These are phyloP conservation scores for Pachydiplax longipennis DNA, from an alignment of 2,888 invertebrate species.

Conservation along the genomic window DNA sequence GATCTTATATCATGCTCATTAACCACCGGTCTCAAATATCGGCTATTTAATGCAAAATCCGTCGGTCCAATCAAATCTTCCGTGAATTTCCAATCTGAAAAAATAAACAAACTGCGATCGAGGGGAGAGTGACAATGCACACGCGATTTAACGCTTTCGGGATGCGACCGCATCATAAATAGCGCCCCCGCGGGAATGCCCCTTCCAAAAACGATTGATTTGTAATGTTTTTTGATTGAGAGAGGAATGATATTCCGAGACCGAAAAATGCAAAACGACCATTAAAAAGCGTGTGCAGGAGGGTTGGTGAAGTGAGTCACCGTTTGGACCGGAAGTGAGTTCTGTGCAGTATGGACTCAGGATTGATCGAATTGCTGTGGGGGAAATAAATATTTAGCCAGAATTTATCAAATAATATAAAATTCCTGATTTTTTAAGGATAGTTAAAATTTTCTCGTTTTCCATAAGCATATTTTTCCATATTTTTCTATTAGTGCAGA, in stretches of 20 bases:
- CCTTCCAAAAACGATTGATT: background rate
- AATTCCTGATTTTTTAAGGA: too few species aligned
- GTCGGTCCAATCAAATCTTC: conserved; percentile 8
- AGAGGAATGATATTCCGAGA: background rate
- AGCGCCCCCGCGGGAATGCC: background rate
- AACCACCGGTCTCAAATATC: background rate
- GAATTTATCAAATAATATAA: too few species aligned
- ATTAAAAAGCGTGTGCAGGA: background rate
- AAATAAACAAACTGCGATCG: background rate
- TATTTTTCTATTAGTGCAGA: too few species aligned
- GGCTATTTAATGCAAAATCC: background rate
- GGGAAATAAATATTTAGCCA: too few species aligned
- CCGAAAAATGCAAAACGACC: background rate
- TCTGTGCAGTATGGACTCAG: too few species aligned
- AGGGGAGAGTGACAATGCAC: background rate
- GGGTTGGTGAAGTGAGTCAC: background rate
- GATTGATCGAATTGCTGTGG: too few species aligned
- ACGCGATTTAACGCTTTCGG: conserved; percentile 21
- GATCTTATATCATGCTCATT: too few species aligned
- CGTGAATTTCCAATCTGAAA: conserved; percentile 1
- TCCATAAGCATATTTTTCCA: too few species aligned
- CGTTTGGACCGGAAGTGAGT: too few species aligned
- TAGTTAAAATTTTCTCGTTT: too few species aligned
- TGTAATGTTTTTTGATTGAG: conserved; percentile 33
- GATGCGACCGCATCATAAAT: conserved; percentile 37